Conservation (phyloP, 2,797 vertebrate species). For the Peromyscus attwateri region DNA sequence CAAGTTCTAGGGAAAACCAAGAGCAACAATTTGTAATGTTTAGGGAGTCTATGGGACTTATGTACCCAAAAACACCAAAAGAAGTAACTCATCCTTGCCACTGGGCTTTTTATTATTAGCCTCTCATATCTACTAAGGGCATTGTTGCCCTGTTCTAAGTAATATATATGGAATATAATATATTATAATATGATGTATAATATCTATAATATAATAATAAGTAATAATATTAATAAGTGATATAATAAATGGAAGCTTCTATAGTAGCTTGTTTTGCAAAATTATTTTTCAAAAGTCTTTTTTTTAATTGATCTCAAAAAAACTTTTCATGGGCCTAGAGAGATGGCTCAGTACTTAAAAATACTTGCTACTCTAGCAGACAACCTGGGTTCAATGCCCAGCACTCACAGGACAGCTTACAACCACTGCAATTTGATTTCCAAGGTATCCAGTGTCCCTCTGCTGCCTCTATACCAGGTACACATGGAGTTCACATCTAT, state of each 20-base stretch:
- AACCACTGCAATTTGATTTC: not conserved
- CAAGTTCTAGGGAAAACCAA: not conserved
- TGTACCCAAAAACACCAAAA: not conserved
- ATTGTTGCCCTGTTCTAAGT: not conserved
- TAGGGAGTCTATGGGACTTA: not conserved
- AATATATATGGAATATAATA: no score
- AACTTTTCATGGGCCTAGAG: not conserved
- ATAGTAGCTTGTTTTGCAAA: not conserved
- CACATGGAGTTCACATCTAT: not conserved
- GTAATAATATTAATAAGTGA: no score
- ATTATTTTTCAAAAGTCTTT: not conserved
- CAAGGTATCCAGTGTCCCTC: not conserved
- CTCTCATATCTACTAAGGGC: not conserved
- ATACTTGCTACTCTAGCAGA: not conserved
- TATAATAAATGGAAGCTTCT: not conserved
- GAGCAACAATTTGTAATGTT: not conserved
- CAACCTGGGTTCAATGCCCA: not conserved
- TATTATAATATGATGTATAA: no score
- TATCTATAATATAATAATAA: no score
- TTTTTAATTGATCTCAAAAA: not conserved
- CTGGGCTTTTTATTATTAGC: not conserved
- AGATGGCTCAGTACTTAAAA: not conserved
- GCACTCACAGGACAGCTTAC: not conserved
- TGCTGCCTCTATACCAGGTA: not conserved
- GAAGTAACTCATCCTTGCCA: not conserved